phyloP scores from a whole-genome alignment of 2,888 invertebrate genomes.

The Hedya salicella region DNA sequence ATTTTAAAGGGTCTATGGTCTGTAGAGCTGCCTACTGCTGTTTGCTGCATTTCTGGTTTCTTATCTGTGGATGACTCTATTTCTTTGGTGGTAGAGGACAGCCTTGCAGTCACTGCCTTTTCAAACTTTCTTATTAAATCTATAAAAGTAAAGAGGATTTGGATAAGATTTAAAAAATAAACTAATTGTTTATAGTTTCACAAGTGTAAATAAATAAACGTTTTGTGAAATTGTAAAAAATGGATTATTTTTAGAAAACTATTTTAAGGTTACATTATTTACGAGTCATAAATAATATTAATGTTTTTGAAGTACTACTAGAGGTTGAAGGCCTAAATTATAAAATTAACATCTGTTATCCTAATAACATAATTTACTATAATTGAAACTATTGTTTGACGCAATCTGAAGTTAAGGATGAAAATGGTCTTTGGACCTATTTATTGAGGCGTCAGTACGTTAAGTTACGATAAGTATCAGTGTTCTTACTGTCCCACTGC shows the following conservation, averaged over 20 bases:
- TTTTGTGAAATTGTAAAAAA: background rate
- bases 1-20: slow-evolving; percentile 44
- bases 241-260: background rate
- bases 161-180: background rate
- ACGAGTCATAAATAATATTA: background rate
- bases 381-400: slow-evolving; percentile 5
- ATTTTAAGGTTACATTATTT: background rate
- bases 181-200: background rate
- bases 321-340: slow-evolving; percentile 9
- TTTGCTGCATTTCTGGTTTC: slow-evolving; percentile 55
- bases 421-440: slow-evolving; percentile 22
- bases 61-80: slow-evolving; percentile 48
- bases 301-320: background rate
- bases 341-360: slow-evolving; percentile 14
- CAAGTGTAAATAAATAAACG: background rate
- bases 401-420: background rate
- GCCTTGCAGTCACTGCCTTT: slow-evolving; percentile 59
- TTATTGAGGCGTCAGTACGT: slow-evolving; percentile 18
- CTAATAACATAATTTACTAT: slow-evolving; percentile 20
- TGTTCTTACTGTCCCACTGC: slow-evolving; percentile 77
- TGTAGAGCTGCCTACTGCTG: slow-evolving; percentile 48
- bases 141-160: slow-evolving; percentile 49
- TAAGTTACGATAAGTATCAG: slow-evolving; percentile 3
- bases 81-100: slow-evolving; percentile 53
- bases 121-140: slow-evolving; percentile 71